phyloP scores from a whole-genome alignment of 2,888 invertebrate species.

The Gandaritis pyraliata region DNA sequence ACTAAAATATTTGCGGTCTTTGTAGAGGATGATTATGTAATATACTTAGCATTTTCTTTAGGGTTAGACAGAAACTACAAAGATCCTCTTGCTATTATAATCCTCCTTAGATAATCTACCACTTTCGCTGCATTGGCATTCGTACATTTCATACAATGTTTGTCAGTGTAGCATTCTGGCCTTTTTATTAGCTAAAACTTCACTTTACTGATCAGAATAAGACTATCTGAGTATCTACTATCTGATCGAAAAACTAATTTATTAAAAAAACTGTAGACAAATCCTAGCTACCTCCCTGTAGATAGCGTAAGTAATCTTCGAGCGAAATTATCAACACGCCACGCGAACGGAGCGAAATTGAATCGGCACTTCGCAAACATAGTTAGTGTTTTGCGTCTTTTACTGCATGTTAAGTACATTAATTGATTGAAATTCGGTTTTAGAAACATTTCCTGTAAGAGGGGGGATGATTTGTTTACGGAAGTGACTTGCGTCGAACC shows the following conservation, averaged over 20 bases:
- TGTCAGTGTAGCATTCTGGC: no score
- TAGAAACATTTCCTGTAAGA: conserved; percentile 46
- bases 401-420: conserved; percentile 78
- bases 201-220: no score
- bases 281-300: conserved; percentile 6
- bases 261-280: background rate
- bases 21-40: no score
- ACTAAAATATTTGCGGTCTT: no score
- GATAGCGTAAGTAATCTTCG: conserved; percentile 31
- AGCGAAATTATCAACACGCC: conserved; percentile 40
- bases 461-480: conserved; percentile 22
- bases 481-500: background rate
- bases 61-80: no score
- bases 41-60: no score
- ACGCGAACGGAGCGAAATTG: conserved; percentile 46
- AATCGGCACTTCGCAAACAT: conserved; percentile 72
- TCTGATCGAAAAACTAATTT: background rate
- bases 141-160: no score
- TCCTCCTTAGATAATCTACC: no score
- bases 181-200: no score
- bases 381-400: conserved; percentile 70
- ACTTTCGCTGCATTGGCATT: no score
- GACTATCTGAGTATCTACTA: no score
- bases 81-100: no score
- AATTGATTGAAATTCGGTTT: conserved; percentile 74